Base-by-base conservation (phyloP, 2,113 vertebrate genomes). In the Erythrocercus mccallii region DNA sequence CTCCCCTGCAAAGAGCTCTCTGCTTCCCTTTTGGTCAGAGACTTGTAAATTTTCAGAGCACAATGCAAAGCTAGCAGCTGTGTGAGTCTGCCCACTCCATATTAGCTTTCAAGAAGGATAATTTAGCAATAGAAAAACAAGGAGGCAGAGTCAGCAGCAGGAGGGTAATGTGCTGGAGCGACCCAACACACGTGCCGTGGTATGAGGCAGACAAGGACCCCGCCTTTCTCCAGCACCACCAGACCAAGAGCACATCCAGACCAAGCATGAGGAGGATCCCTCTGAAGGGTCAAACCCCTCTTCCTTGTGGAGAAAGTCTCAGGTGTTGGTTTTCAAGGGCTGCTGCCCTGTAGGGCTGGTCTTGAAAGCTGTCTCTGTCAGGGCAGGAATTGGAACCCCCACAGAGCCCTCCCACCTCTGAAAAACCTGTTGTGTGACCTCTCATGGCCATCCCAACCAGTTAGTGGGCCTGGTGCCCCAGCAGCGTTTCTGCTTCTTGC, bases 381-480 rank as follows among this genome's bases (percentile, higher is more conserved):
- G 10, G 7, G 24, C 1, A 16, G 45, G 24, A 3, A 2, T 0
- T 78, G 56, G 25, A 42, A 73, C 5, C 3, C 6, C 14, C 14
- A 6, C 0, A 1, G 30, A 50, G 6, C 5, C 6, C 42, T 30
- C 2, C 2, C 1, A 3, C 23, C 44, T 85, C 76, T 0, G 0
- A 80, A 68, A 82, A 7, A 16, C 42, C 40, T 57, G n/a, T 24
- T 4, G 2, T 50, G 38, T 66, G 33, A 57, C 31, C 19, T 7
- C 24, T 90, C 19, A 12, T 8, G 35, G 58, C 42, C 82, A 93
- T 50, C 27, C 54, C 30, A 66, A 17, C 19, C 2, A 6, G 33
- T 21, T 23, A 51, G 37, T n/a, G 37, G 13, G 16, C 53, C 61
- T 86, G 50, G 20, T 83, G 72, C 11, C 53, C 44, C 23, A 21